Percentiles rank a stretch among this genome's conserved stretches.
Evolutionary conservation across 2,797 vertebrate genomes (phyloP).

Genomic region (Lagocephalus sceleratus): DNA sequence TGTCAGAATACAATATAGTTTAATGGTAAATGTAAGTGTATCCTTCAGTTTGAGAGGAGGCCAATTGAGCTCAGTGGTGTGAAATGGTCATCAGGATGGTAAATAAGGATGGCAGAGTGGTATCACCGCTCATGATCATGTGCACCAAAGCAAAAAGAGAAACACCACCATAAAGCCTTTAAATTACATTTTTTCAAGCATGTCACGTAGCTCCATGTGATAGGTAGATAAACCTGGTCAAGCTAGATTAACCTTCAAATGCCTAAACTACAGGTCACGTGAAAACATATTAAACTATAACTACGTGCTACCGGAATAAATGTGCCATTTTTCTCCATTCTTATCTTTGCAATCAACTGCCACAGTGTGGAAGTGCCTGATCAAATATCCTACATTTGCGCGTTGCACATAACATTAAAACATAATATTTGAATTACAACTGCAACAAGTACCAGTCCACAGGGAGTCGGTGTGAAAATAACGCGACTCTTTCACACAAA

Average conservation of each 20-base stretch:
- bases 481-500: not conserved
- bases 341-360: constrained; percentile 25
- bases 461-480: not conserved
- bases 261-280: constrained; percentile 5
- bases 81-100: constrained; percentile 9
- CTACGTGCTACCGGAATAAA: not conserved
- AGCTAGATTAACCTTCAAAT: not conserved
- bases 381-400: not conserved
- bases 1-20: no score
- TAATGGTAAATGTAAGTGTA: no score
- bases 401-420: not conserved
- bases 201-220: not conserved
- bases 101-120: constrained; percentile 5
- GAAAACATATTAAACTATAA: constrained; percentile 8
- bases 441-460: constrained; percentile 6
- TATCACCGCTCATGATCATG: not conserved
- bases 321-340: no score
- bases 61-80: constrained; percentile 19
- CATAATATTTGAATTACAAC: constrained; percentile 21
- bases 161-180: not conserved
- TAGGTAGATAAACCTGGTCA: constrained; percentile 1
- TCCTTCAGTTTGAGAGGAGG: constrained; percentile 11
- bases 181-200: not conserved
- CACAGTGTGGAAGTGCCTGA: not conserved
- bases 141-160: not conserved